Percentiles rank a stretch among this genome's conserved stretches.
Conservation (phyloP, 2,888 invertebrate species). For the Athalia cordata region DNA sequence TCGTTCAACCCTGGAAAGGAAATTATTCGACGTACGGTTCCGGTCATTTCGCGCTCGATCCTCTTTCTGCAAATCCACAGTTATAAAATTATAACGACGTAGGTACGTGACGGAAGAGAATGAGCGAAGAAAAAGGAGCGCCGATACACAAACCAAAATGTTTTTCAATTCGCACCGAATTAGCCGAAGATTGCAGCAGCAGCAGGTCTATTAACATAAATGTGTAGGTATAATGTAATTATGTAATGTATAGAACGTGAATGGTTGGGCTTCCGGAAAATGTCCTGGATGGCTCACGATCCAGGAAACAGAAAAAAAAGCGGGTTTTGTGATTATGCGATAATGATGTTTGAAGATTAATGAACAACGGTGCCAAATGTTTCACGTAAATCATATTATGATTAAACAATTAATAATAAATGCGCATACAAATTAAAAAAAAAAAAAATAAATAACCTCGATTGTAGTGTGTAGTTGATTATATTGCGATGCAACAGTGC, state of each 20-base stretch:
- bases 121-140: not conserved
- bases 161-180: not conserved
- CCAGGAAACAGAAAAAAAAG: not conserved
- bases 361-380: conserved; percentile 40
- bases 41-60: no score
- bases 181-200: no score
- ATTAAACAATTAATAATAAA: conserved; percentile 1
- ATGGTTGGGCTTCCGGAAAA: not conserved
- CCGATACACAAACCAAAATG: conserved; percentile 9
- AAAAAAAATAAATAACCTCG: not conserved
- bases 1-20: no score
- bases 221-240: no score
- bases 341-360: not conserved
- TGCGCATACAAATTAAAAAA: not conserved
- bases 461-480: not conserved
- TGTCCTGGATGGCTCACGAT: not conserved
- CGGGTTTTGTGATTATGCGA: conserved; percentile 19
- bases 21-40: no score
- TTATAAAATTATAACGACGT: no score
- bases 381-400: conserved; percentile 8
- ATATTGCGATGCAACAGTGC: not conserved
- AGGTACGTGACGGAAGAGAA: not conserved
- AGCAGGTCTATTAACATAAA: no score
- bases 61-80: no score
- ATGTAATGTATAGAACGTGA: not conserved